Evolutionary conservation across 2,113 vertebrate genomes (phyloP).

Genomic region (Forbesichthys agassizii): DNA sequence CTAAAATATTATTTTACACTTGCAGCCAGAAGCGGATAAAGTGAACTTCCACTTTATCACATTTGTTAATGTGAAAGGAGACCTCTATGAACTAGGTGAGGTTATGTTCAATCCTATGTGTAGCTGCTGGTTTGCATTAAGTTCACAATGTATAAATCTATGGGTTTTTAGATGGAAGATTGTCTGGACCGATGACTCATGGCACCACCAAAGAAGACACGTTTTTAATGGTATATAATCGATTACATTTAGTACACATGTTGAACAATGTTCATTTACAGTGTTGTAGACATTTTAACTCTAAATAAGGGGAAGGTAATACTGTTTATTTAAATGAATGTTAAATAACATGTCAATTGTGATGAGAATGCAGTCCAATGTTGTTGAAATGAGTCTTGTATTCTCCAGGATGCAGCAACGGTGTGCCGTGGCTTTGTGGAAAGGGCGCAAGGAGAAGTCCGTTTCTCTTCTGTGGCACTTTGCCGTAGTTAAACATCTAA

Average conservation of each 20-base stretch:
- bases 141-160: not conserved
- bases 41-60: constrained; percentile 96
- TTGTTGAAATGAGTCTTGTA: not conserved
- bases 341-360: no score
- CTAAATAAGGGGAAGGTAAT: no score
- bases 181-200: constrained; percentile 87
- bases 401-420: constrained; percentile 86
- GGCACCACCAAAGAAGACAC: constrained; percentile 81
- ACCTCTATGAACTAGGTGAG: constrained; percentile 93
- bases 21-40: constrained; percentile 85
- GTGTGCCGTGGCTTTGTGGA: constrained; percentile 91
- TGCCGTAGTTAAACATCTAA: constrained; percentile 77
- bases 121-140: not conserved
- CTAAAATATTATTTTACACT: constrained; percentile 1
- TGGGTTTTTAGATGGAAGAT: constrained; percentile 82
- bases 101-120: not conserved
- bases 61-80: constrained; percentile 86
- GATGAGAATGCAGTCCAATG: not conserved
- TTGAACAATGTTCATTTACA: no score
- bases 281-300: no score
- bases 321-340: no score
- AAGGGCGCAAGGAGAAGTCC: constrained; percentile 90
- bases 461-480: constrained; percentile 93
- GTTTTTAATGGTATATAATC: constrained; percentile 81
- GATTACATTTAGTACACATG: not conserved